Evolutionary conservation across 1,140 invertebrate genomes (phyloP).

Genomic region (Ceratitis capitata): DNA sequence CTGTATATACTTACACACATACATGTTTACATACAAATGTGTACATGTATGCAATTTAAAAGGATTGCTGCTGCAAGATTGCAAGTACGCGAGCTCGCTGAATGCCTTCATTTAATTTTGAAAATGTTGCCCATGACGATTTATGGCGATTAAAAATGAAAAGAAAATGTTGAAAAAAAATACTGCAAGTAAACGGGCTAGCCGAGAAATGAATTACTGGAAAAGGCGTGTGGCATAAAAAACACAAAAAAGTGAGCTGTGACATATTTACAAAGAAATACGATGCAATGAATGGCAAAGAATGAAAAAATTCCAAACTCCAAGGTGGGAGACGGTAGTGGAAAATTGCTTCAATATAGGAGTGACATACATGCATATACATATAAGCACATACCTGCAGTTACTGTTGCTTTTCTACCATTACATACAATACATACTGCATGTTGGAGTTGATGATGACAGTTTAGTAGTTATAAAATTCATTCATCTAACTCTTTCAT

Average conservation of each 20-base stretch:
- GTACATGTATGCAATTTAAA: background rate
- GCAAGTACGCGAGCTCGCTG: background rate
- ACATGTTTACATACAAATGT: background rate
- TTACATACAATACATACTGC: background rate
- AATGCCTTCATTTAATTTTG: conserved; percentile 24
- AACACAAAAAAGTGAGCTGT: background rate
- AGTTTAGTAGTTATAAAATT: no score
- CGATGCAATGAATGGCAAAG: conserved; percentile 1
- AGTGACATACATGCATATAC: background rate
- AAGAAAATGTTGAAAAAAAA: conserved; percentile 9
- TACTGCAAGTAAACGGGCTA: background rate
- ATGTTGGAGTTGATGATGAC: background rate
- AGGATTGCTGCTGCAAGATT: background rate
- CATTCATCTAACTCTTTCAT: background rate
- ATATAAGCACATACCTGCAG: no score
- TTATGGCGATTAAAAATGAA: conserved; percentile 37
- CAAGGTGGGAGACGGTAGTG: background rate
- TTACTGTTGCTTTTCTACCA: conserved; percentile 10
- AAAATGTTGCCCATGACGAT: conserved; percentile 36
- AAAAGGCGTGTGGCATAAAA: background rate
- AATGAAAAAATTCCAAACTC: background rate
- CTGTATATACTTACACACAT: background rate
- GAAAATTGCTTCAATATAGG: conserved; percentile 12
- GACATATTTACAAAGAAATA: conserved; percentile 28
- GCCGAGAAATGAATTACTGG: conserved; percentile 9